Evolutionary conservation across 2,888 invertebrate species (phyloP), one percentile per base, ranked within the genome.

Genomic region (Zaprionus bogoriensis): DNA sequence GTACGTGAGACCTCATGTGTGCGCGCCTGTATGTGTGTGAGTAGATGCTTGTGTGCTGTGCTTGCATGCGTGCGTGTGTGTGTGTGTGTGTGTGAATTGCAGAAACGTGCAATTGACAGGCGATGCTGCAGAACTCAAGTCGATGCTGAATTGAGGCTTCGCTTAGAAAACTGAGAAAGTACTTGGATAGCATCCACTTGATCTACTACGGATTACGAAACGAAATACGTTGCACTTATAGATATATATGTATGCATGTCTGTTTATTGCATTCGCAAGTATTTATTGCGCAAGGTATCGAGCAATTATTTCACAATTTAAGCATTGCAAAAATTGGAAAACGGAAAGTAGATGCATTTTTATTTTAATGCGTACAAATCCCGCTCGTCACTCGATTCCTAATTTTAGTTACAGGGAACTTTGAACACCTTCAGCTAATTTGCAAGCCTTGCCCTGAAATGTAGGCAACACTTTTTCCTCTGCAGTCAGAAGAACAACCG

Each of bases 81-180:
- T 39, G 12, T 45, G 20, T 41, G 23, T 52, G 28, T 25, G 28
- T 39, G n/a, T 46, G 60, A 64, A 58, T 52, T 72, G 58, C 67
- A 72, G 17, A 25, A 72, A 72, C 55, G 45, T 73, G 68, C 74
- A 64, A 51, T 28, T 45, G 51, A 32, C 59, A 53, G 22, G 12
- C 44, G n/a, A 10, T 4, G 7, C 50, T 17, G 28, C 20, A 36
- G 41, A 36, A 20, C 32, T 74, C 59, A 57, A 48, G 62, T 57
- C 39, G 39, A 28, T 20, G 12, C 22, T 55, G 32, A 45, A 42
- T 54, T 27, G 22, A 45, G 51, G 9, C 5, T 25, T 12, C n/a
- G 17, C 7, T 17, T 7, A 2, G 32, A 1, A 32, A 14, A 4
- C 12, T n/a, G 30, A 30, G 30, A 32, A 32, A 32, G 7, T 6